Evolutionary conservation across 2,797 vertebrate genomes (phyloP).

Genomic region (Aviceda cuculoides): DNA sequence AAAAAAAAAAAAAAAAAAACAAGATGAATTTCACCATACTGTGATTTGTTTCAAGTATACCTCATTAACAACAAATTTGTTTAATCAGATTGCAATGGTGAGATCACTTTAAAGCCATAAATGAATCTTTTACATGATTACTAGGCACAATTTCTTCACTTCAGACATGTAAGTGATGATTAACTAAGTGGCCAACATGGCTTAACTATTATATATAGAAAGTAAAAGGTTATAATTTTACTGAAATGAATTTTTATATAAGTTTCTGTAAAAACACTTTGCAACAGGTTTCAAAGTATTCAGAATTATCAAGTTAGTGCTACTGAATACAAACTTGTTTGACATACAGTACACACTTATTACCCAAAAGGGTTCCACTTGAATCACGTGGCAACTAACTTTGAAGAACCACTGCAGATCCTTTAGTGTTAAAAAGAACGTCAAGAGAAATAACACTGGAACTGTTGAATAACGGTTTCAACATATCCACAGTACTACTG

Average conservation of each 20-base stretch:
- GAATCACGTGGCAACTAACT: background rate
- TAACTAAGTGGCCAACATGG: background rate
- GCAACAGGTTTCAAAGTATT: background rate
- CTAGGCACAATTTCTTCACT: background rate
- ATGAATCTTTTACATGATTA: background rate
- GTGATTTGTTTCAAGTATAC: background rate
- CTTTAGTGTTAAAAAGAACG: background rate
- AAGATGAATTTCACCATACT: background rate
- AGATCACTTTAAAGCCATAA: background rate
- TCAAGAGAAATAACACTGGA: background rate
- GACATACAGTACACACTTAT: background rate
- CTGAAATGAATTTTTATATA: background rate
- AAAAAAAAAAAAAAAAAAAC: background rate
- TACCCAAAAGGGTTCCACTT: background rate
- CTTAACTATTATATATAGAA: background rate
- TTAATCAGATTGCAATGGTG: background rate
- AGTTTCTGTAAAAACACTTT: background rate
- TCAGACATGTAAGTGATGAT: background rate
- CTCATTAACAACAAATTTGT: background rate
- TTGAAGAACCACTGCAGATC: background rate
- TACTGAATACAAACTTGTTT: background rate
- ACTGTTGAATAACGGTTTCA: background rate
- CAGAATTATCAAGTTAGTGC: background rate
- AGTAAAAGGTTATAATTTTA: background rate
- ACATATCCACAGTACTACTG: background rate